Evolutionary conservation across 2,113 vertebrate species (phyloP).

Genomic region (Sinosuthora webbiana): DNA sequence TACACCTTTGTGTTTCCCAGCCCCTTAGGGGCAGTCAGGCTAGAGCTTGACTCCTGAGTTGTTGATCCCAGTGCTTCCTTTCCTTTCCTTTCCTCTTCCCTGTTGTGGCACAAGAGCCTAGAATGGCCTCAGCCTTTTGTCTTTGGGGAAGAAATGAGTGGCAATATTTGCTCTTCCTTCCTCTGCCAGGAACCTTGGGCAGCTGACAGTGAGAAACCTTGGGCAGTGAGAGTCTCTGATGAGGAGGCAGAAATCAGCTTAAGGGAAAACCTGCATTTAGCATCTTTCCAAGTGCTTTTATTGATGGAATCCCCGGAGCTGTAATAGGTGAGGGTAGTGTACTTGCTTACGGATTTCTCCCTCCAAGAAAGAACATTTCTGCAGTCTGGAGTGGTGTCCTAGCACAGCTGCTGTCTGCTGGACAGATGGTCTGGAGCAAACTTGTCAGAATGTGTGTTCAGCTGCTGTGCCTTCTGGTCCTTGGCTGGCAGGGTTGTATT

Average conservation of each 20-base stretch:
- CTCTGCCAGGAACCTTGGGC: background rate
- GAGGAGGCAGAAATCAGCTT: background rate
- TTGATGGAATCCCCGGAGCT: background rate
- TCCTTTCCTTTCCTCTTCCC: background rate
- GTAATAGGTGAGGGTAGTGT: background rate
- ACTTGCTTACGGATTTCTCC: background rate
- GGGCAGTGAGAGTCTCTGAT: background rate
- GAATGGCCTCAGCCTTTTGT: background rate
- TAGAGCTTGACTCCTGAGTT: background rate
- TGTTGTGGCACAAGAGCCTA: background rate
- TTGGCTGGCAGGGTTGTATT: background rate
- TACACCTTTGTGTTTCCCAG: background rate
- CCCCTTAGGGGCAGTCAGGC: background rate
- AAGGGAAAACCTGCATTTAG: background rate
- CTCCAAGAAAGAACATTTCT: background rate
- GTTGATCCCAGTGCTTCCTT: background rate
- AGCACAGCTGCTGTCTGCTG: background rate
- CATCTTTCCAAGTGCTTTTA: background rate
- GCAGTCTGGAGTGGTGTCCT: background rate
- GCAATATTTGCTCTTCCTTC: background rate
- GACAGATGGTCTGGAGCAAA: conserved; percentile 7
- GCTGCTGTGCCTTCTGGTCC: conserved; percentile 17
- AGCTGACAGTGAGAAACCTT: background rate
- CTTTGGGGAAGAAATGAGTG: background rate
- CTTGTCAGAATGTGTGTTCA: background rate